Percentiles rank a stretch among this genome's conserved stretches.
phyloP scores from a whole-genome alignment of 2,113 vertebrate species.

The Protomyctophum bolini region DNA sequence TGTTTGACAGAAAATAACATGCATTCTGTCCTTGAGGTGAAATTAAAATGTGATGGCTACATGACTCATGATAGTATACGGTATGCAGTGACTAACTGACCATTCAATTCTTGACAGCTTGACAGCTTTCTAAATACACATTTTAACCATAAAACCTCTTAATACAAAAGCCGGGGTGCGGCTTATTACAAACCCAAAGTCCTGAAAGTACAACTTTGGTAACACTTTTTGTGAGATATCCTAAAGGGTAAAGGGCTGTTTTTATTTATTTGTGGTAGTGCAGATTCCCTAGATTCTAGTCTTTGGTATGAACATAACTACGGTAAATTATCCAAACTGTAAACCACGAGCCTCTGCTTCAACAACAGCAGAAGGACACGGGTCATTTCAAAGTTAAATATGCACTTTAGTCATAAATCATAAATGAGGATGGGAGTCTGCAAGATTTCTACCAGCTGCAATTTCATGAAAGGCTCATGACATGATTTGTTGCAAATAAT shows the following conservation, averaged over 20 bases:
- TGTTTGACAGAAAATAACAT: conserved; percentile 21
- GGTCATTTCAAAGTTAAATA: no score
- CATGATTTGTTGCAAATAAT: background rate
- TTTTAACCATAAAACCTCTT: conserved; percentile 5
- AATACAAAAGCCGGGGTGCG: background rate
- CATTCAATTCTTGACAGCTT: background rate
- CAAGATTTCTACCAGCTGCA: background rate
- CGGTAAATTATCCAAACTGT: no score
- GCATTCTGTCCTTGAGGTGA: conserved; percentile 32
- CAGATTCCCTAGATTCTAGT: no score
- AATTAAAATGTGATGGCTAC: conserved; percentile 35
- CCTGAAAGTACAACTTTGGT: no score
- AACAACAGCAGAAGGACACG: no score
- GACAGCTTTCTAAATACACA: conserved; percentile 16
- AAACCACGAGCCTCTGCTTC: no score
- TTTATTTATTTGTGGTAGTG: no score
- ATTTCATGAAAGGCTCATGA: background rate
- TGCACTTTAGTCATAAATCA: background rate
- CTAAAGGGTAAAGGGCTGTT: background rate
- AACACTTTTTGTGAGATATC: background rate
- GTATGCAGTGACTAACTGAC: no score
- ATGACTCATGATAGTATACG: conserved; percentile 12
- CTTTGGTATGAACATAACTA: no score
- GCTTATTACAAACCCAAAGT: background rate
- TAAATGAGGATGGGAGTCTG: background rate